Evolutionary conservation across 2,888 invertebrate genomes (phyloP).

Genomic region (Aphodius granarius): DNA sequence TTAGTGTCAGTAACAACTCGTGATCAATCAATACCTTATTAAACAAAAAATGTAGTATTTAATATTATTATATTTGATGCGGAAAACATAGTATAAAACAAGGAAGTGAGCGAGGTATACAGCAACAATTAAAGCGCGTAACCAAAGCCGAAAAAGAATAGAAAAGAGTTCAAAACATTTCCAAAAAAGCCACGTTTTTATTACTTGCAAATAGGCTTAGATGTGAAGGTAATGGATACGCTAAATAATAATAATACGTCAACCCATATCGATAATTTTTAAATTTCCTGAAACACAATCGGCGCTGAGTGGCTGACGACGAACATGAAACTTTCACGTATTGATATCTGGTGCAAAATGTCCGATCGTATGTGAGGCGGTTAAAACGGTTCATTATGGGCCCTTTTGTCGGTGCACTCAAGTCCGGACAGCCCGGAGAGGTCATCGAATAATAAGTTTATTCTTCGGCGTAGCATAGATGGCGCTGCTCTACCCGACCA

Average conservation of each 20-base stretch:
- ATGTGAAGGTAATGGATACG: too few relatives aligned
- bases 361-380: constrained; percentile 3
- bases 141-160: too few relatives aligned
- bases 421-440: constrained; percentile 20
- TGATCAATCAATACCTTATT: too few relatives aligned
- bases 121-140: too few relatives aligned
- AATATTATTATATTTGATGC: too few relatives aligned
- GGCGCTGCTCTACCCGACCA: not conserved
- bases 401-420: constrained; percentile 24
- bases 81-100: too few relatives aligned
- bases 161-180: not conserved
- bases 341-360: not conserved
- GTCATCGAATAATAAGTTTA: constrained; percentile 28
- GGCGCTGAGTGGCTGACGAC: not conserved
- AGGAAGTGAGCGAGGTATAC: too few relatives aligned
- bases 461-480: constrained; percentile 15
- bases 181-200: not conserved
- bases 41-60: too few relatives aligned
- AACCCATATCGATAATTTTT: not conserved
- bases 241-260: not conserved
- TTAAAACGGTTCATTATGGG: constrained; percentile 24
- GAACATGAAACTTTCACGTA: not conserved
- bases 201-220: not conserved
- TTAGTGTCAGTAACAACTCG: too few relatives aligned
- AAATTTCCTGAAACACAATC: not conserved